Percentiles rank a stretch among this genome's conserved stretches.
Conservation (phyloP, 2,888 invertebrate species). For the Clepsis dumicolana region DNA sequence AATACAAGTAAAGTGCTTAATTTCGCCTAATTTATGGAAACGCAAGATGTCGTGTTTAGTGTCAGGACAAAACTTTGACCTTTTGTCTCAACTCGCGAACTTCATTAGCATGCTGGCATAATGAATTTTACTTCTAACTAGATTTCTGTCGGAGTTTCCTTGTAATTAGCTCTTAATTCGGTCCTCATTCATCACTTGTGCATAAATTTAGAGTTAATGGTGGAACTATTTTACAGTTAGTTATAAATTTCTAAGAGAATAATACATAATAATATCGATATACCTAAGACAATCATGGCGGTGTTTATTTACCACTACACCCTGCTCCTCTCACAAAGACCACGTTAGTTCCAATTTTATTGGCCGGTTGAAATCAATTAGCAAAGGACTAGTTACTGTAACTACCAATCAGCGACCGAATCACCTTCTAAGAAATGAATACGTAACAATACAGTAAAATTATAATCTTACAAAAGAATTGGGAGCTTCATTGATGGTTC, state of each 20-base stretch:
- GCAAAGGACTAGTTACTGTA: too few species aligned
- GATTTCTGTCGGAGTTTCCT: conserved; percentile 32
- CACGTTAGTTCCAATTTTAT: too few species aligned
- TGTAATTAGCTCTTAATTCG: conserved; percentile 35
- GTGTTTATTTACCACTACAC: too few species aligned
- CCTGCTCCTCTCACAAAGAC: too few species aligned
- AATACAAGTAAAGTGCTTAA: conserved; percentile 58
- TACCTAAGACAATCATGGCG: too few species aligned
- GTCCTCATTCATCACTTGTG: conserved; percentile 14
- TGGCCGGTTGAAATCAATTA: too few species aligned
- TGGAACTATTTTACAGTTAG: not conserved
- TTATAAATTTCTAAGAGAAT: not conserved
- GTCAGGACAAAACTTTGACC: conserved; percentile 38
- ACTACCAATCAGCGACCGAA: too few species aligned
- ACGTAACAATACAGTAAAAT: too few species aligned
- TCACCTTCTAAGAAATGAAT: too few species aligned
- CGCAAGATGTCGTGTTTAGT: conserved; percentile 51
- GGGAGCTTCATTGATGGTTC: not conserved
- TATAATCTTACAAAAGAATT: not conserved
- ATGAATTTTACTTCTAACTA: conserved; percentile 41
- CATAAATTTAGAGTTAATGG: conserved; percentile 4
- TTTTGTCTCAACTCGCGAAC: conserved; percentile 32
- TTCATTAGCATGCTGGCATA: conserved; percentile 43
- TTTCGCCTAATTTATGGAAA: conserved; percentile 62
- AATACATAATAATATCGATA: too few species aligned